phyloP scores from a whole-genome alignment of 2,113 vertebrate genomes.

The Cephalopterus ornatus region DNA sequence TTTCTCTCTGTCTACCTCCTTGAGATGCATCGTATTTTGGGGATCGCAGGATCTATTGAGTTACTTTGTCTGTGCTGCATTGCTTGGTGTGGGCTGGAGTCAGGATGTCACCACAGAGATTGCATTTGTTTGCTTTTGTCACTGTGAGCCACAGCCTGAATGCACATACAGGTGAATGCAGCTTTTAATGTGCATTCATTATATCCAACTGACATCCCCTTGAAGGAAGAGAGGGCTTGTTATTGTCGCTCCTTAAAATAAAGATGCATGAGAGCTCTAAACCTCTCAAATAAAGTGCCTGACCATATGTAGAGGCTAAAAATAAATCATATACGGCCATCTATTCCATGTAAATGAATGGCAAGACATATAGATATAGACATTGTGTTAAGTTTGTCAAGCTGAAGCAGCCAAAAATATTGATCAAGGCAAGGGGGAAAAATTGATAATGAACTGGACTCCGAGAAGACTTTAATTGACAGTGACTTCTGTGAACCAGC shows the following conservation, averaged over 20 bases:
- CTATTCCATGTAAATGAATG: conserved; percentile 73
- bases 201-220: conserved; percentile 43
- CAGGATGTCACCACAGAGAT: conserved; percentile 8
- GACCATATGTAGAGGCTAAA: conserved; percentile 56
- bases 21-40: accelerated
- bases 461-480: conserved; percentile 74
- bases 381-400: conserved; percentile 65
- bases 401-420: conserved; percentile 71
- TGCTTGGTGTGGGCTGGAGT: neutral
- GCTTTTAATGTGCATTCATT: conserved; percentile 64
- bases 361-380: conserved; percentile 65
- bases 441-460: conserved; percentile 73
- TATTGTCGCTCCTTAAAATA: conserved; percentile 62
- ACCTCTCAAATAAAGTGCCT: conserved; percentile 60
- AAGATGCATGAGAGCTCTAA: conserved; percentile 61
- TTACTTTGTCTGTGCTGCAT: neutral
- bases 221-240: conserved; percentile 46
- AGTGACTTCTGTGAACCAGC: conserved; percentile 65
- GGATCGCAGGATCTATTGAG: neutral
- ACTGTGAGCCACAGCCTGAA: neutral
- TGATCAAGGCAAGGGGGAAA: conserved; percentile 61
- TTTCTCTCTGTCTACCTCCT: neutral
- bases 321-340: conserved; percentile 62
- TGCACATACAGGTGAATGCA: conserved; percentile 38
- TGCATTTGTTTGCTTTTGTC: conserved; percentile 46